phyloP scores from a whole-genome alignment of 2,113 vertebrate genomes.

The Eudyptes chrysolophus region DNA sequence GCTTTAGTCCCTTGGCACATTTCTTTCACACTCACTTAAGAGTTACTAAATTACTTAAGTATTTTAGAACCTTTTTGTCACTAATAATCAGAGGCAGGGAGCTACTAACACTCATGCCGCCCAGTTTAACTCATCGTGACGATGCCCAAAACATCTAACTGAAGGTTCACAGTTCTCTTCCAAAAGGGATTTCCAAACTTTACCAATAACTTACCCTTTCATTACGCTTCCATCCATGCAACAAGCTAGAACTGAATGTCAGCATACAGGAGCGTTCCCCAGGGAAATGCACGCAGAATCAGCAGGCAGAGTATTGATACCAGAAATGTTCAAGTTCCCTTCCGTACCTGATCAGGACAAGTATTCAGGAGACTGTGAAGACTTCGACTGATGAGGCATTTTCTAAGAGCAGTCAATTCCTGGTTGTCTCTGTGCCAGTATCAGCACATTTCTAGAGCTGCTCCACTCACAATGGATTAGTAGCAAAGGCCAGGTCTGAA shows the following conservation, averaged over 20 bases:
- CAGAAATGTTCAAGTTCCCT: neutral
- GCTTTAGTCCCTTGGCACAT: neutral
- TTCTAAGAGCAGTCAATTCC: neutral
- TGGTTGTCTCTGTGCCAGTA: neutral
- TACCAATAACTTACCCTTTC: constrained; percentile 53
- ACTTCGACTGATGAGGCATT: neutral
- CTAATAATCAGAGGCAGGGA: neutral
- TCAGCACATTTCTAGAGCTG: constrained; percentile 33
- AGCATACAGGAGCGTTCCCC: constrained; percentile 11
- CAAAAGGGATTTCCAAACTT: neutral
- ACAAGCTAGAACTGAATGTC: neutral
- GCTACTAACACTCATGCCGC: neutral
- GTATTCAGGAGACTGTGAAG: neutral
- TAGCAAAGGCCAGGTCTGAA: constrained; percentile 54
- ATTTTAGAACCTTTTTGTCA: neutral
- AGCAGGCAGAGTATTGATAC: neutral
- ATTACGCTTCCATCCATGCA: constrained; percentile 61
- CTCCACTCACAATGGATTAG: constrained; percentile 54
- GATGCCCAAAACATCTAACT: neutral
- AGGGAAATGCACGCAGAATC: neutral
- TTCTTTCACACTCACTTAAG: neutral
- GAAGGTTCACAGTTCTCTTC: neutral
- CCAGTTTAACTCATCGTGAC: neutral
- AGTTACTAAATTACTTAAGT: neutral
- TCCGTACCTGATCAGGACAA: neutral